Conservation (phyloP, 2,888 invertebrate genomes). For the Caenorhabditis angaria region DNA sequence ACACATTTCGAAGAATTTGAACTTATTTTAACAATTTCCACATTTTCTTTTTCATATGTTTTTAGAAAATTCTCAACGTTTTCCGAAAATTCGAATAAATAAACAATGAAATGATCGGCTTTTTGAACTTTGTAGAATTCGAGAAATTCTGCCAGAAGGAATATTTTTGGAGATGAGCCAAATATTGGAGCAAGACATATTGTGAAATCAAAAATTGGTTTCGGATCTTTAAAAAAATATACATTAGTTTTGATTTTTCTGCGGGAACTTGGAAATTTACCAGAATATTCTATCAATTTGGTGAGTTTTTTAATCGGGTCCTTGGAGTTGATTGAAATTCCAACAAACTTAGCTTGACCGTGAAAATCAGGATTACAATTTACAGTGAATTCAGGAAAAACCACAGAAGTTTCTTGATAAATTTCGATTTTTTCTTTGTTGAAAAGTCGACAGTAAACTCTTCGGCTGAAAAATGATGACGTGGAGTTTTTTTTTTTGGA, state of each 20-base stretch:
- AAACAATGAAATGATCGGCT: constrained; percentile 41
- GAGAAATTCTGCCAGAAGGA: constrained; percentile 45
- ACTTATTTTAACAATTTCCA: not conserved
- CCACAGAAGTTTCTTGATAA: constrained; percentile 14
- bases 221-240: not conserved
- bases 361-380: constrained; percentile 21
- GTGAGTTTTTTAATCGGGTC: constrained; percentile 4
- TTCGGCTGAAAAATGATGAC: constrained; percentile 32
- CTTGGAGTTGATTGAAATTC: constrained; percentile 30
- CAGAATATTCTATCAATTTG: not conserved
- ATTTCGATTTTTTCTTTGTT: constrained; percentile 25
- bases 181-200: constrained; percentile 51
- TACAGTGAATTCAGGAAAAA: constrained; percentile 48
- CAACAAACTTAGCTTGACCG: constrained; percentile 17
- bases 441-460: constrained; percentile 48
- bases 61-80: constrained; percentile 27
- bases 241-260: not conserved
- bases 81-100: constrained; percentile 14
- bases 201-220: constrained; percentile 4
- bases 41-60: constrained; percentile 14
- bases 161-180: constrained; percentile 42
- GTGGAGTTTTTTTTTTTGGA: not conserved
- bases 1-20: constrained; percentile 40
- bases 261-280: not conserved
- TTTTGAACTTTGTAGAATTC: constrained; percentile 51